These are phyloP conservation scores for Datnioides undecimradiatus DNA, from an alignment of 2,113 vertebrate genomes.

Conservation along the genomic window DNA sequence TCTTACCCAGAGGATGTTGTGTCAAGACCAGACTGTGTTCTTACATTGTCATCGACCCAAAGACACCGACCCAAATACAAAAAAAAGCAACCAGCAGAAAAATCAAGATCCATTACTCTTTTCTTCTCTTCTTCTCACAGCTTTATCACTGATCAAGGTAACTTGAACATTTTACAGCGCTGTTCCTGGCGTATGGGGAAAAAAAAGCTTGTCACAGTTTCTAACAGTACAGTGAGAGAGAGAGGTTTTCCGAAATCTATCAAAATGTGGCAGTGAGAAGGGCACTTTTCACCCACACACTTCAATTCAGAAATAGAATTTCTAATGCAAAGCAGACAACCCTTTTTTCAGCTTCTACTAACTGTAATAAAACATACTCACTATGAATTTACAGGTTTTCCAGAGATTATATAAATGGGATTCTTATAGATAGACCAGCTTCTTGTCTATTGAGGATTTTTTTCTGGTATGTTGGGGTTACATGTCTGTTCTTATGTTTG, in stretches of 20 bases:
- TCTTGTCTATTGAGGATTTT: not conserved
- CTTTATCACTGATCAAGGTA: not conserved
- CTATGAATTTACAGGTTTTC: not conserved
- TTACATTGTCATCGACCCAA: not conserved
- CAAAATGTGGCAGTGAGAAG: not conserved
- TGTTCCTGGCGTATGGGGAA: not conserved
- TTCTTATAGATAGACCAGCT: not conserved
- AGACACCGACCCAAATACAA: not conserved
- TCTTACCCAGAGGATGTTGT: not conserved
- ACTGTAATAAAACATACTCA: not conserved
- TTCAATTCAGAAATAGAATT: not conserved
- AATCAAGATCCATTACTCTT: not conserved
- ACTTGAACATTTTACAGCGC: not conserved
- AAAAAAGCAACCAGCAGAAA: conserved; percentile 1
- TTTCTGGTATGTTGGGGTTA: not conserved
- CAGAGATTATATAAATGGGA: not conserved
- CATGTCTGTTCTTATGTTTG: not conserved
- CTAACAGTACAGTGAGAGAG: not conserved
- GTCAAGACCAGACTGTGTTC: not conserved
- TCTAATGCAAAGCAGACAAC: not conserved
- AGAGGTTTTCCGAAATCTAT: not conserved
- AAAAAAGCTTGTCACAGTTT: not conserved
- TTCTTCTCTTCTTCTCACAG: not conserved
- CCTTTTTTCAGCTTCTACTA: not conserved
- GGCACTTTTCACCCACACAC: not conserved